Evolutionary conservation across 1,140 invertebrate species (phyloP).

Genomic region (Drosophila repleta): DNA sequence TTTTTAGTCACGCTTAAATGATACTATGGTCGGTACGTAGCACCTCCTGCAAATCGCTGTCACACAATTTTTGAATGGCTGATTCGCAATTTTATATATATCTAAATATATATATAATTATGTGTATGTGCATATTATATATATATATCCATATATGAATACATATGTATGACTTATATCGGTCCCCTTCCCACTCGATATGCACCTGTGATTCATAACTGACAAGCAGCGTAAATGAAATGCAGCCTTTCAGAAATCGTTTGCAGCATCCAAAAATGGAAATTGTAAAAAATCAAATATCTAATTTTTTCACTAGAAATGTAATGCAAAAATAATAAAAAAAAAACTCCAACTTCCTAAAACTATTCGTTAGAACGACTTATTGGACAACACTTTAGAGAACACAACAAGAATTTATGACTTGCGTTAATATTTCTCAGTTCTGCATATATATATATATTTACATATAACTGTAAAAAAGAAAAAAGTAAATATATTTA

Average conservation of each 20-base stretch:
- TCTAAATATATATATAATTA: slow-evolving; percentile 18
- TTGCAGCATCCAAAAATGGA: slow-evolving; percentile 22
- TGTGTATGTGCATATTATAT: no score
- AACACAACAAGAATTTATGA: slow-evolving; percentile 5
- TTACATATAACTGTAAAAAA: slow-evolving; percentile 35
- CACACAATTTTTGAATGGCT: slow-evolving; percentile 48
- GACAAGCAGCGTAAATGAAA: slow-evolving; percentile 61
- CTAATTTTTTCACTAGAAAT: slow-evolving; percentile 26
- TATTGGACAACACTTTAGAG: not conserved
- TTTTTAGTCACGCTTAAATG: slow-evolving; percentile 65
- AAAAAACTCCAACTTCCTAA: slow-evolving; percentile 38
- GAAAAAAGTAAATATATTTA: slow-evolving; percentile 29
- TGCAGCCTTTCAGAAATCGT: slow-evolving; percentile 37
- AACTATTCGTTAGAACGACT: slow-evolving; percentile 29
- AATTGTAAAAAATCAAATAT: slow-evolving; percentile 38
- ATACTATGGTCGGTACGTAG: slow-evolving; percentile 69
- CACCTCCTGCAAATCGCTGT: slow-evolving; percentile 20
- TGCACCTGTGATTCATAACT: slow-evolving; percentile 72
- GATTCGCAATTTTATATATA: slow-evolving; percentile 35
- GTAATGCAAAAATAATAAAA: slow-evolving; percentile 33
- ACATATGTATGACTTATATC: slow-evolving; percentile 35
- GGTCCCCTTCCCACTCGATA: slow-evolving; percentile 11
- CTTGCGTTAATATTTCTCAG: slow-evolving; percentile 38
- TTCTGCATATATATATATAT: slow-evolving; percentile 47
- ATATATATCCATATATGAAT: not conserved